These are phyloP conservation scores for Pitangus sulphuratus DNA, from an alignment of 2,797 vertebrate species.

Conservation along the genomic window DNA sequence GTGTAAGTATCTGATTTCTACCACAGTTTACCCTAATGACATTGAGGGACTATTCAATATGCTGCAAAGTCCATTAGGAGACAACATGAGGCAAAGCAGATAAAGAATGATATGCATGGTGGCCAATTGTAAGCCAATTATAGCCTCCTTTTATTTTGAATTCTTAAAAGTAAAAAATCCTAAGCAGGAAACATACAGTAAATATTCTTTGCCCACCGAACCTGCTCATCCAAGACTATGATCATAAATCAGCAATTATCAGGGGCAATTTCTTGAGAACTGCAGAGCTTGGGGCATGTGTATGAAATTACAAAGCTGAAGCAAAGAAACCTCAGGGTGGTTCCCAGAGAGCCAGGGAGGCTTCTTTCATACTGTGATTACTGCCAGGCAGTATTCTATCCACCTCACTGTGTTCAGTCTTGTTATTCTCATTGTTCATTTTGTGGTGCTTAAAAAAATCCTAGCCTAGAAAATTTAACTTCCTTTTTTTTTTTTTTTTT, in stretches of 20 bases:
- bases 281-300: background rate
- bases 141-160: background rate
- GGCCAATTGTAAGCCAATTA: background rate
- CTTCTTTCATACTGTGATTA: background rate
- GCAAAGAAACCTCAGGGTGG: background rate
- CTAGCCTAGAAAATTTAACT: background rate
- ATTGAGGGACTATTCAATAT: background rate
- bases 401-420: background rate
- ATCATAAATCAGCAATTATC: slow-evolving; percentile 17
- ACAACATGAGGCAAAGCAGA: background rate
- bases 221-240: background rate
- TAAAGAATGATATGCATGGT: background rate
- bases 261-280: background rate
- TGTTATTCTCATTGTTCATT: background rate
- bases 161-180: background rate
- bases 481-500: background rate
- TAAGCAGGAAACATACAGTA: background rate
- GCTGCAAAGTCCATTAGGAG: background rate
- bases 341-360: background rate
- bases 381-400: background rate
- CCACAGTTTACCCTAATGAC: background rate
- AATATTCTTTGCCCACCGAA: background rate
- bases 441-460: background rate
- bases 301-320: background rate
- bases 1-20: background rate